Evolutionary conservation across 2,797 vertebrate genomes (phyloP).

Genomic region (Pangasius larnaudii): DNA sequence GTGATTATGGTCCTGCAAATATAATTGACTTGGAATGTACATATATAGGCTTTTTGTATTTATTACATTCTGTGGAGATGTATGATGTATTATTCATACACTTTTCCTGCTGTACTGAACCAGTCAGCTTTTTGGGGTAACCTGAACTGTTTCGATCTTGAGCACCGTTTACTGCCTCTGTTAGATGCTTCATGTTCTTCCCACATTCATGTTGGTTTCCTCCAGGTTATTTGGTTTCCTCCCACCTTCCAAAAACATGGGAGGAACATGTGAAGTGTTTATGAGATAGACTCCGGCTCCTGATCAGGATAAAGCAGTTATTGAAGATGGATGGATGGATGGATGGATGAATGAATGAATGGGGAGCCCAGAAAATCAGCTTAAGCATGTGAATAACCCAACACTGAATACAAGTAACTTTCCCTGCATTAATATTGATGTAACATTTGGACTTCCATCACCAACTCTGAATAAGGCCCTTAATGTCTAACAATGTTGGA

Average conservation of each 20-base stretch:
- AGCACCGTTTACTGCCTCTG: background rate
- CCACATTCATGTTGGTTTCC: background rate
- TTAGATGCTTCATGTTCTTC: background rate
- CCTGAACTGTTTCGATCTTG: background rate
- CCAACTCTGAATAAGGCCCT: background rate
- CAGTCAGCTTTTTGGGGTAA: background rate
- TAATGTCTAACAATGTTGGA: too few relatives aligned
- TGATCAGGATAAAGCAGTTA: background rate
- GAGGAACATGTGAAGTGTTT: background rate
- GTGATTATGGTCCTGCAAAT: conserved; percentile 2
- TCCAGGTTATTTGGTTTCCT: background rate
- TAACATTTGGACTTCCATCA: background rate
- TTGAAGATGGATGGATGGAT: background rate
- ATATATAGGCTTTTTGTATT: background rate
- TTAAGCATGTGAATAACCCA: background rate
- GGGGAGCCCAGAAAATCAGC: background rate
- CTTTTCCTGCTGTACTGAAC: background rate
- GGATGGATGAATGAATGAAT: background rate
- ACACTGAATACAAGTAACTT: background rate
- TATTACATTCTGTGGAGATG: background rate
- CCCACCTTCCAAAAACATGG: background rate
- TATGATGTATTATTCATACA: background rate
- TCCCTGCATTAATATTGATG: background rate
- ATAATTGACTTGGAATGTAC: background rate
- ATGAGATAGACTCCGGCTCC: background rate